Evolutionary conservation across 2,113 vertebrate species (phyloP).

Genomic region (Acrocephalus arundinaceus): DNA sequence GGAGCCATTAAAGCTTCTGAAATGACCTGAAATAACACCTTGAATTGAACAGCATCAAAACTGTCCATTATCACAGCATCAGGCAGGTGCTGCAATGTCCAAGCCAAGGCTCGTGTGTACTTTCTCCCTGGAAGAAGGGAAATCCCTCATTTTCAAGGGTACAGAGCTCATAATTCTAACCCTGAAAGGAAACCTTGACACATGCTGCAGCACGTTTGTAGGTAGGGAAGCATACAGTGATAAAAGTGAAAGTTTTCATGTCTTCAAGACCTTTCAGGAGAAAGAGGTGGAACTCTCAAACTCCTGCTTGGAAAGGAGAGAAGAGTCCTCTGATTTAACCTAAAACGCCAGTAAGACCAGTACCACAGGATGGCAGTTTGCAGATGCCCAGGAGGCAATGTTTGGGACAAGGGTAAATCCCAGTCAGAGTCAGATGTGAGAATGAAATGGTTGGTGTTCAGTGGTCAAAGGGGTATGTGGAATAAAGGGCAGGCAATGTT

Average conservation of each 20-base stretch:
- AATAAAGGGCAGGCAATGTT: background rate
- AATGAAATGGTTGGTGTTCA: background rate
- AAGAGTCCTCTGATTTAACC: background rate
- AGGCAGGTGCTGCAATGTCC: background rate
- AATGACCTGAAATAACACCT: constrained; percentile 16
- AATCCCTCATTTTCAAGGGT: background rate
- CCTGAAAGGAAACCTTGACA: background rate
- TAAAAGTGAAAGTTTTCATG: background rate
- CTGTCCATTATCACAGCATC: constrained; percentile 20
- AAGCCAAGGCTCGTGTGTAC: background rate
- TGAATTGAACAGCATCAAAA: background rate
- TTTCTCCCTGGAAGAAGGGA: background rate
- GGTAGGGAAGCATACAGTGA: background rate
- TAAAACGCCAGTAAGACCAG: background rate
- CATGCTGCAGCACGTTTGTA: background rate
- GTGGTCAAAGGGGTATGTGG: background rate
- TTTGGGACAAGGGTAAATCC: background rate
- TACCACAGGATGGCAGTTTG: background rate
- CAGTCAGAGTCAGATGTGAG: background rate
- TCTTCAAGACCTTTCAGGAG: background rate
- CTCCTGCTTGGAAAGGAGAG: background rate
- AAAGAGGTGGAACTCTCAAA: background rate
- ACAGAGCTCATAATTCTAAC: background rate
- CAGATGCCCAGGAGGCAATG: background rate
- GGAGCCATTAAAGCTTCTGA: constrained; percentile 4